Percentiles rank a stretch among this genome's conserved stretches.
phyloP scores from a whole-genome alignment of 1,140 invertebrate genomes.

The Onthophagus taurus region DNA sequence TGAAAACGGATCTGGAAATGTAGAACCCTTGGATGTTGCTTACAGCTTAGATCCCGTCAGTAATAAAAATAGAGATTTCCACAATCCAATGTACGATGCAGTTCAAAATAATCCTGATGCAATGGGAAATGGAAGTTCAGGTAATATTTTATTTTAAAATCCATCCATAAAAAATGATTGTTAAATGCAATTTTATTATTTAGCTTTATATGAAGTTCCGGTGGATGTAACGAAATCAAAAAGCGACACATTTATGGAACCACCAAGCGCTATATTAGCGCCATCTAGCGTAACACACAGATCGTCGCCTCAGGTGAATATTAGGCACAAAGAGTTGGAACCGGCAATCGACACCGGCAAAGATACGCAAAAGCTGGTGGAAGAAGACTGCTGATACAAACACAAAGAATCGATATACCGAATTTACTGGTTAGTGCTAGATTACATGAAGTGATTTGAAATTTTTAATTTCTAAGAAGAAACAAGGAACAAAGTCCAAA shows the following conservation, averaged over 20 bases:
- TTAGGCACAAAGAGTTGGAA: constrained; percentile 69
- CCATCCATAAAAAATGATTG: not conserved
- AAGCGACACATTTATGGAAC: constrained; percentile 42
- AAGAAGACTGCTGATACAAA: constrained; percentile 59
- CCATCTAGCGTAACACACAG: constrained; percentile 72
- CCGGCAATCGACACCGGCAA: constrained; percentile 80
- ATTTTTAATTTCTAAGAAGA: too few species aligned
- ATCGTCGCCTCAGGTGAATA: constrained; percentile 60
- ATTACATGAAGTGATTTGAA: constrained; percentile 16
- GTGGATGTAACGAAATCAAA: constrained; percentile 61
- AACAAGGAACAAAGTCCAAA: too few species aligned
- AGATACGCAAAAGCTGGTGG: constrained; percentile 82
- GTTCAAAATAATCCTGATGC: constrained; percentile 49
- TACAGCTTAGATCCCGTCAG: constrained; percentile 64
- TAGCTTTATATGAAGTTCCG: constrained; percentile 68
- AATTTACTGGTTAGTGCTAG: constrained; percentile 21
- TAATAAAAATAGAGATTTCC: constrained; percentile 77
- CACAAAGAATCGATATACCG: constrained; percentile 12
- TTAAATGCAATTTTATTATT: constrained; percentile 12
- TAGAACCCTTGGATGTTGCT: constrained; percentile 54
- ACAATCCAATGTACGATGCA: constrained; percentile 93
- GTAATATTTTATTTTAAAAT: constrained; percentile 29
- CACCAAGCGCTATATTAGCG: constrained; percentile 60
- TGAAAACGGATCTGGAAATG: constrained; percentile 35
- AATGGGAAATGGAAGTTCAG: constrained; percentile 48